Evolutionary conservation across 2,113 vertebrate genomes (phyloP).

Genomic region (Myanophis thanlyinensis): DNA sequence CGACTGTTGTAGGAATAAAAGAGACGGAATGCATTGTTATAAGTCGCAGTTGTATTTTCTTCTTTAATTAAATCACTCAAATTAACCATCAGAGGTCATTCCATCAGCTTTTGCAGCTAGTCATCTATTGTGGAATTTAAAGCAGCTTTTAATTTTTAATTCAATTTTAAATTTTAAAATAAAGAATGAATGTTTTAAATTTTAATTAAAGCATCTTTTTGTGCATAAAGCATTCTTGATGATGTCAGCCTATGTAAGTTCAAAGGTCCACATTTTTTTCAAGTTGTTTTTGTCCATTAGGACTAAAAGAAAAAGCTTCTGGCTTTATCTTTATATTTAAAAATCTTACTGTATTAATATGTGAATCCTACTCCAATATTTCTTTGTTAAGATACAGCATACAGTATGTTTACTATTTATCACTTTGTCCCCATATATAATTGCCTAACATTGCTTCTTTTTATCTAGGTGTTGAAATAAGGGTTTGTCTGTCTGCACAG

Average conservation of each 20-base stretch:
- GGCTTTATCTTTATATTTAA: not conserved
- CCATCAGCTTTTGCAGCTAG: too few relatives aligned
- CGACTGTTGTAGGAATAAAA: not conserved
- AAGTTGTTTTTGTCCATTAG: not conserved
- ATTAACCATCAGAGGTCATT: too few relatives aligned
- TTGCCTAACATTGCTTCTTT: conserved; percentile 52
- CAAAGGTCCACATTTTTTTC: not conserved
- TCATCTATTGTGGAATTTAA: not conserved
- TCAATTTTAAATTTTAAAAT: too few relatives aligned
- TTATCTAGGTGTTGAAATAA: conserved; percentile 52
- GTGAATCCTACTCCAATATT: not conserved
- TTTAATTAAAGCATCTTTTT: not conserved
- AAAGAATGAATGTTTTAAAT: not conserved
- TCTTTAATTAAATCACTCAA: too few relatives aligned
- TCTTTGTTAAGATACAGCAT: not conserved
- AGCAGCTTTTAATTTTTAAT: not conserved
- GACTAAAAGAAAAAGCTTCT: not conserved
- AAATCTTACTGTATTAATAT: not conserved
- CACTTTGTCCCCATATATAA: not conserved
- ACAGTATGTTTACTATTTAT: not conserved
- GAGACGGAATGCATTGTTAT: not conserved
- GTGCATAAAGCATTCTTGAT: not conserved
- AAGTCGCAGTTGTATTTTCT: too few relatives aligned
- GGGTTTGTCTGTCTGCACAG: not conserved
- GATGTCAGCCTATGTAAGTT: not conserved